phyloP scores from a whole-genome alignment of 2,888 invertebrate species.

The Leptopterna dolabrata region DNA sequence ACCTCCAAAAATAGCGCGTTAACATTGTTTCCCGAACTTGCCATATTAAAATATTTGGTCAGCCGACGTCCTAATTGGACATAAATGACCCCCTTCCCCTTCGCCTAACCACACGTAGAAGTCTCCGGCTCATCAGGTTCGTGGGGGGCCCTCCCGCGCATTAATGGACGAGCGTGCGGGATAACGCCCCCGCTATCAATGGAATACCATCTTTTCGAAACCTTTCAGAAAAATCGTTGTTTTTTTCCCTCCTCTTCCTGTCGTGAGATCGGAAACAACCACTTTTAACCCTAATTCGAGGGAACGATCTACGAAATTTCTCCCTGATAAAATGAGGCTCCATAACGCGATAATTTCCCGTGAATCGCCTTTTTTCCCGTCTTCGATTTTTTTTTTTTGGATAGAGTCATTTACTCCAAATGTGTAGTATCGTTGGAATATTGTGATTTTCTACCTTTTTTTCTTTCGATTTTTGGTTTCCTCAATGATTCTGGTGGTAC shows the following conservation, averaged over 20 bases:
- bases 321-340: background rate
- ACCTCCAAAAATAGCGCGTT: too few species aligned
- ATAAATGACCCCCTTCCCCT: background rate
- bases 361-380: background rate
- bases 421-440: background rate
- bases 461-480: too few species aligned
- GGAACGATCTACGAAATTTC: slow-evolving; percentile 37
- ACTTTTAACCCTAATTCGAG: slow-evolving; percentile 24
- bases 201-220: slow-evolving; percentile 31
- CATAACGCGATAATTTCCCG: slow-evolving; percentile 19
- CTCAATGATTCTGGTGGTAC: too few species aligned
- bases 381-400: background rate
- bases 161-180: slow-evolving; percentile 47
- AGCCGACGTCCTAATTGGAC: too few species aligned
- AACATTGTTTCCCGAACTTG: too few species aligned
- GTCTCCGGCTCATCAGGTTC: slow-evolving; percentile 27
- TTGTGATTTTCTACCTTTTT: background rate
- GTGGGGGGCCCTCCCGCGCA: slow-evolving; percentile 17
- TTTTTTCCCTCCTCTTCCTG: background rate
- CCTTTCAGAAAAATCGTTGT: background rate
- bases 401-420: background rate
- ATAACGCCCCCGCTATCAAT: slow-evolving; percentile 48
- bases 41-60: too few species aligned
- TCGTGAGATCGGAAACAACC: slow-evolving; percentile 9
- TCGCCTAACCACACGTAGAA: background rate